A percentile compares a stretch with the other conserved stretches of the same genome.
Conservation (phyloP, 2,113 vertebrate genomes). For the Barbus barbus region DNA sequence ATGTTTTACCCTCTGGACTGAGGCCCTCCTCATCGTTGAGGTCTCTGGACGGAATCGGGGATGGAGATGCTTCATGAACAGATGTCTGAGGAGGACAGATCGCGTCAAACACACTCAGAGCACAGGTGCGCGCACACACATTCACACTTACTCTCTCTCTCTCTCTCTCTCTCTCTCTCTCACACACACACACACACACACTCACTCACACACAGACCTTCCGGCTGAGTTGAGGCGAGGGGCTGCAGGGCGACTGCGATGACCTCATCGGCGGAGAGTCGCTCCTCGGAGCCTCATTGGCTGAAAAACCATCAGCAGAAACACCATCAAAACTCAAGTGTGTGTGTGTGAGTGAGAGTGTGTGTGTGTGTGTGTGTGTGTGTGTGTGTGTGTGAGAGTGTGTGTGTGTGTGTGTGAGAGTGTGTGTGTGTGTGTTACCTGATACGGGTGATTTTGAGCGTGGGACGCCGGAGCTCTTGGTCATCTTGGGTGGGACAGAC, state of each 20-base stretch:
- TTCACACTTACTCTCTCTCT: slow-evolving; percentile 61
- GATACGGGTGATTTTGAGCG: slow-evolving; percentile 68
- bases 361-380: not conserved
- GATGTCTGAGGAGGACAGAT: slow-evolving; percentile 71
- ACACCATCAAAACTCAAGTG: not conserved
- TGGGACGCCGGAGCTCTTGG: slow-evolving; percentile 62
- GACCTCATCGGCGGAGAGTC: slow-evolving; percentile 84
- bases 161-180: too few species aligned
- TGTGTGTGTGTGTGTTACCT: slow-evolving; percentile 54
- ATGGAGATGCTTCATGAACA: slow-evolving; percentile 78
- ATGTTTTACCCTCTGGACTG: slow-evolving; percentile 80
- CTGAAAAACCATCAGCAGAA: slow-evolving; percentile 62
- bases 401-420: too few species aligned
- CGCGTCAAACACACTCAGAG: not conserved
- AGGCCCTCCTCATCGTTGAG: slow-evolving; percentile 81
- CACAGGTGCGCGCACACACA: slow-evolving; percentile 20
- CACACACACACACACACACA: slow-evolving; percentile 72
- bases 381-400: too few species aligned
- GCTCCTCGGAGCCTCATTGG: slow-evolving; percentile 83
- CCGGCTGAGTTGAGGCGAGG: slow-evolving; percentile 81
- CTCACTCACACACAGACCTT: slow-evolving; percentile 70
- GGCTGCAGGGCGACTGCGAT: slow-evolving; percentile 87
- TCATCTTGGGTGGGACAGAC: slow-evolving; percentile 51
- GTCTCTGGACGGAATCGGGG: slow-evolving; percentile 69
- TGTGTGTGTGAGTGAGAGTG: too few species aligned